phyloP scores from a whole-genome alignment of 2,888 invertebrate genomes.

The Pterostichus madidus region DNA sequence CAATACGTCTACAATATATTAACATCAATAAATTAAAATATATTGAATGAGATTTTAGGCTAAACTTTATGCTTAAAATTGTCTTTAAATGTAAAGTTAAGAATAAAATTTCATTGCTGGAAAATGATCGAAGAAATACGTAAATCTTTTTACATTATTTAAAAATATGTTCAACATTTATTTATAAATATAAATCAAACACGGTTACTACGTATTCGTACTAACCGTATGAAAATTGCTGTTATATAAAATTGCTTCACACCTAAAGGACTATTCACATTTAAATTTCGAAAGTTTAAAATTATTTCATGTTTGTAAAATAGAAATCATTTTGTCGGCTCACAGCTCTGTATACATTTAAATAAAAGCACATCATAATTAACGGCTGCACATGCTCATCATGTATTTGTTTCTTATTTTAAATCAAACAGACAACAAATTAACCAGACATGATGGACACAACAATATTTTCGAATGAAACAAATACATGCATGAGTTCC shows the following conservation, averaged over 20 bases:
- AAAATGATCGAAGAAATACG: slow-evolving; percentile 60
- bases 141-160: slow-evolving; percentile 63
- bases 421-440: too few relatives aligned
- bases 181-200: slow-evolving; percentile 30
- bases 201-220: background rate
- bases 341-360: slow-evolving; percentile 46
- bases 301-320: slow-evolving; percentile 6
- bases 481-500: too few relatives aligned
- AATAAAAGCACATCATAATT: background rate
- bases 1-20: slow-evolving; percentile 64
- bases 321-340: background rate
- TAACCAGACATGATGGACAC: too few relatives aligned
- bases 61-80: background rate
- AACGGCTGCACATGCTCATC: too few relatives aligned
- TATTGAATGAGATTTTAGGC: background rate
- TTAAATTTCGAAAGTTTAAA: slow-evolving; percentile 29
- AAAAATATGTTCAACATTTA: slow-evolving; percentile 63
- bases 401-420: too few relatives aligned
- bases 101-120: slow-evolving; percentile 1
- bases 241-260: slow-evolving; percentile 20
- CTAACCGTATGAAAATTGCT: background rate
- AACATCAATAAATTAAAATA: slow-evolving; percentile 66
- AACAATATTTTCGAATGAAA: too few relatives aligned
- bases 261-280: slow-evolving; percentile 13
- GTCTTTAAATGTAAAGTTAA: slow-evolving; percentile 1